Evolutionary conservation across 2,113 vertebrate species (phyloP).

Genomic region (Brevimyrus niger): DNA sequence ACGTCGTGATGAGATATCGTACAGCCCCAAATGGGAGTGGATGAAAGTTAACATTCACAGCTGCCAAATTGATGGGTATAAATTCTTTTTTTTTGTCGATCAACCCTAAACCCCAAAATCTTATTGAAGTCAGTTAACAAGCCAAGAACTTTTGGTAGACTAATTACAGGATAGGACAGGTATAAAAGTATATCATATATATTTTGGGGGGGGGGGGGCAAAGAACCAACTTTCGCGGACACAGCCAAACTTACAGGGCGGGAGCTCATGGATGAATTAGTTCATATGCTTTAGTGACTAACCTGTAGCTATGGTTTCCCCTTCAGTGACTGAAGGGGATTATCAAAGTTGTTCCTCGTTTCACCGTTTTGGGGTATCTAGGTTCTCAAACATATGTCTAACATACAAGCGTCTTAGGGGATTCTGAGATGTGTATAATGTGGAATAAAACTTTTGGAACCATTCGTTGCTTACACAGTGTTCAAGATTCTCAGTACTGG

Average conservation of each 20-base stretch:
- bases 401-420: background rate
- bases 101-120: background rate
- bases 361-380: background rate
- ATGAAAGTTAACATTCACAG: background rate
- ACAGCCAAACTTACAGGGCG: background rate
- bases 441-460: background rate
- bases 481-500: background rate
- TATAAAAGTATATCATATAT: background rate
- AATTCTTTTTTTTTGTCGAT: background rate
- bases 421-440: background rate
- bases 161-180: background rate
- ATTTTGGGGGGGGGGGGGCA: background rate
- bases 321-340: background rate
- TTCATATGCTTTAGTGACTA: background rate
- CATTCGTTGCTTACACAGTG: background rate
- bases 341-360: background rate
- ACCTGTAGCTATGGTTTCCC: background rate
- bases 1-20: too few relatives aligned
- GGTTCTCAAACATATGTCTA: background rate
- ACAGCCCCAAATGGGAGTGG: background rate
- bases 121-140: background rate
- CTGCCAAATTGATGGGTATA: background rate
- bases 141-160: background rate
- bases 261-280: background rate
- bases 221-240: background rate